Evolutionary conservation across 2,797 vertebrate genomes (phyloP).

Genomic region (Phoxinus dragarum): DNA sequence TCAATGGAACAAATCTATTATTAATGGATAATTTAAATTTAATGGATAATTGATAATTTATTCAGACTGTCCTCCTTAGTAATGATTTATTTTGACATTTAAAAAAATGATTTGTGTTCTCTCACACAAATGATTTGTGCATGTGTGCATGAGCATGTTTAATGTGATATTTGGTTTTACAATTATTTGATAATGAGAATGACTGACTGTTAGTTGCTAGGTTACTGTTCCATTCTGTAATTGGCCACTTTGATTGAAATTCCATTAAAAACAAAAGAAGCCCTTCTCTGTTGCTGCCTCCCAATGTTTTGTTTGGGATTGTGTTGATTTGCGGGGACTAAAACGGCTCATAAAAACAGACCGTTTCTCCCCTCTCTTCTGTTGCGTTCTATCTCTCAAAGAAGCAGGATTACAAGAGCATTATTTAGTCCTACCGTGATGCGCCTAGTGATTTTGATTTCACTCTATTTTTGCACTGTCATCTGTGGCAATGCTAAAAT

Average conservation of each 20-base stretch:
- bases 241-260: slow-evolving; percentile 33
- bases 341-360: background rate
- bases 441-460: background rate
- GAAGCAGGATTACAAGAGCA: background rate
- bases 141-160: slow-evolving; percentile 7
- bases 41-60: background rate
- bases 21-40: background rate
- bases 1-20: background rate
- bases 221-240: slow-evolving; percentile 33
- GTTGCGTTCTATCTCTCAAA: background rate
- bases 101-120: background rate
- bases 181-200: slow-evolving; percentile 21
- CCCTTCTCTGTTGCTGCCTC: slow-evolving; percentile 11
- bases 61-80: background rate
- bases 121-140: background rate
- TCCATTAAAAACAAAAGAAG: slow-evolving; percentile 20
- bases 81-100: background rate
- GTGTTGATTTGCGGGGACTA: background rate
- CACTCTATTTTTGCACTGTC: slow-evolving; percentile 7
- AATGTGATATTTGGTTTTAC: slow-evolving; percentile 35
- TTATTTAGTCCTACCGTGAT: background rate
- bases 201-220: slow-evolving; percentile 47
- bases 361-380: background rate
- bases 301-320: slow-evolving; percentile 1
- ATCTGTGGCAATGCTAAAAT: background rate